These are phyloP conservation scores for Sylvilagus floridanus DNA, from an alignment of 2,797 vertebrate genomes.

Conservation along the genomic window DNA sequence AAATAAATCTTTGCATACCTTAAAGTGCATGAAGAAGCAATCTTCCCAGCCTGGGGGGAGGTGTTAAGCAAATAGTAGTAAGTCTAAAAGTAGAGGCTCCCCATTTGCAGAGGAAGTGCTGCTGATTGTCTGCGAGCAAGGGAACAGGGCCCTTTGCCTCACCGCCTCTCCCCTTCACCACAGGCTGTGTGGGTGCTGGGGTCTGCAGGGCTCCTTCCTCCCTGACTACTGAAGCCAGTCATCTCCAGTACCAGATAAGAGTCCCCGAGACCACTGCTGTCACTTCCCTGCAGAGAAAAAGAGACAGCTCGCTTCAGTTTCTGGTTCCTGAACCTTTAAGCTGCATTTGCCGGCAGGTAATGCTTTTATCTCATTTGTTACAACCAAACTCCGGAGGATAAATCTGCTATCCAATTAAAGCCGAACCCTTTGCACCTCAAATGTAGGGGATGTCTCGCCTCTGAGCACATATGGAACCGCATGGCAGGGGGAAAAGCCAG, in stretches of 20 bases:
- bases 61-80: background rate
- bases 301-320: background rate
- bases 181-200: background rate
- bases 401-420: background rate
- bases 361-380: background rate
- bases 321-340: background rate
- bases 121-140: accelerated
- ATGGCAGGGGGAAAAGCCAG: background rate
- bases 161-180: background rate
- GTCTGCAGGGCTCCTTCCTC: background rate
- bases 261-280: background rate
- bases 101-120: background rate
- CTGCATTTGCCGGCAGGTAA: background rate
- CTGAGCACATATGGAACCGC: background rate
- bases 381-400: background rate
- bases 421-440: background rate
- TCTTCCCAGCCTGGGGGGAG: background rate
- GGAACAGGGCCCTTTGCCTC: background rate
- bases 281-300: background rate
- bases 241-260: background rate
- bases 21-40: background rate
- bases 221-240: accelerated
- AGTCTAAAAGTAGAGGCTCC: background rate
- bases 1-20: background rate
- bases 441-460: background rate